A percentile compares a stretch with the other conserved stretches of the same genome.
Evolutionary conservation across 2,113 vertebrate genomes (phyloP).

Genomic region (Capreolus pygargus): DNA sequence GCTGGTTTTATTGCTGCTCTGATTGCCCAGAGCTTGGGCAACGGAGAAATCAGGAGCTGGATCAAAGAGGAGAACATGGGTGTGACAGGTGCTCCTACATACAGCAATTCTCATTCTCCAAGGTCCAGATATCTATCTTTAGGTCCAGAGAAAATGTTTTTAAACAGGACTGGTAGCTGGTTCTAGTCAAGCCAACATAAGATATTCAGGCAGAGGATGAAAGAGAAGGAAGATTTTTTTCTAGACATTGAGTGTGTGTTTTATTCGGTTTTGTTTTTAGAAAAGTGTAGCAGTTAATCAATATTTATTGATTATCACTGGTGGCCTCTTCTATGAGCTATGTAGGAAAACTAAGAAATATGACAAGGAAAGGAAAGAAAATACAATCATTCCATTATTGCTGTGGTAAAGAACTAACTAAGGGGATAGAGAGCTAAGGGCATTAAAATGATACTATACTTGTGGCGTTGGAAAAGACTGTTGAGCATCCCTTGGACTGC

Average conservation of each 20-base stretch:
- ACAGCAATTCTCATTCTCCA: background rate
- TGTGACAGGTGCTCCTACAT: background rate
- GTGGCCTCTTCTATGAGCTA: background rate
- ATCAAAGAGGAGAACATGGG: background rate
- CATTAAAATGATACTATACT: background rate
- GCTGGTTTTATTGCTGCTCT: background rate
- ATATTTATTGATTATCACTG: background rate
- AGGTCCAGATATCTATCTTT: background rate
- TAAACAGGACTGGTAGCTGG: background rate
- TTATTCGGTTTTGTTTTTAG: constrained; percentile 12
- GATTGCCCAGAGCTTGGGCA: background rate
- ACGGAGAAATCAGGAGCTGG: background rate
- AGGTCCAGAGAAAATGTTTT: background rate
- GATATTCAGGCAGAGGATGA: background rate
- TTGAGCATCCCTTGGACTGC: background rate
- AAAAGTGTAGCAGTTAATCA: background rate
- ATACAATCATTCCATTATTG: background rate
- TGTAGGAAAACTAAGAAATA: background rate
- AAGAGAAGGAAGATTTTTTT: background rate
- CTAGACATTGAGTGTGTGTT: background rate
- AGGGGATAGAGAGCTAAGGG: background rate
- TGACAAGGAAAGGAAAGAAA: background rate
- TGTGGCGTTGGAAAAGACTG: background rate
- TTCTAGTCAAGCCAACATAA: background rate
- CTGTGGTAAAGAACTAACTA: background rate